Conservation (phyloP, 2,797 vertebrate species). For the Taeniopygia guttata region DNA sequence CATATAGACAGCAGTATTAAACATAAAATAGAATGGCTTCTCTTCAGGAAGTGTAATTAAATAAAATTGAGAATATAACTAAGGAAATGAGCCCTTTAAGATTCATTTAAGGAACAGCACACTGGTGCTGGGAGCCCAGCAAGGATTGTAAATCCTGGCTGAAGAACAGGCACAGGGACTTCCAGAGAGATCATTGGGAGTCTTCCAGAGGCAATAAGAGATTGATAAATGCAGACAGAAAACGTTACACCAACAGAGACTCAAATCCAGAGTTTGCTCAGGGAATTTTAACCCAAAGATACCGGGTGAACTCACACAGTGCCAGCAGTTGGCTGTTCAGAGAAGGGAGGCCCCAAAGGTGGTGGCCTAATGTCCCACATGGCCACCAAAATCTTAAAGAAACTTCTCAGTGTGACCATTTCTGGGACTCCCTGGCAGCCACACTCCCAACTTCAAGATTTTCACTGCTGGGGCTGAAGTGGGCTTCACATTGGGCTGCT, state of each 20-base stretch:
- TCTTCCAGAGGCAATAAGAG: not conserved
- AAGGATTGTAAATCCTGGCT: conserved; percentile 17
- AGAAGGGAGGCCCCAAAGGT: accelerated
- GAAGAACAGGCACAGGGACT: not conserved
- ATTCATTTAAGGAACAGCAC: conserved; percentile 36
- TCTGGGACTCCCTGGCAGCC: not conserved
- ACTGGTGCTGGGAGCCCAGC: not conserved
- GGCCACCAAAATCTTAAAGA: not conserved
- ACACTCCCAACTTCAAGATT: not conserved
- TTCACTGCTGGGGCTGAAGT: not conserved
- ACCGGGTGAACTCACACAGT: no score
- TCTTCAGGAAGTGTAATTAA: conserved; percentile 60
- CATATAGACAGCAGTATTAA: not conserved
- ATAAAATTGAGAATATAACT: conserved; percentile 50
- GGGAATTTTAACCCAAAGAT: not conserved
- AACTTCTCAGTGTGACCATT: not conserved
- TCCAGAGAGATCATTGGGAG: not conserved
- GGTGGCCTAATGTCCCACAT: no score
- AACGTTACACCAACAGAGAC: accelerated
- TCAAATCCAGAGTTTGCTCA: accelerated
- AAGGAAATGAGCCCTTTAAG: conserved; percentile 55
- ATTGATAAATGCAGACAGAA: not conserved
- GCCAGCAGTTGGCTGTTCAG: accelerated
- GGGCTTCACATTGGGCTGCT: accelerated
- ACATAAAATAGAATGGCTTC: conserved; percentile 46